Evolutionary conservation across 2,888 invertebrate genomes (phyloP).

Genomic region (Melinopterus prodromus): DNA sequence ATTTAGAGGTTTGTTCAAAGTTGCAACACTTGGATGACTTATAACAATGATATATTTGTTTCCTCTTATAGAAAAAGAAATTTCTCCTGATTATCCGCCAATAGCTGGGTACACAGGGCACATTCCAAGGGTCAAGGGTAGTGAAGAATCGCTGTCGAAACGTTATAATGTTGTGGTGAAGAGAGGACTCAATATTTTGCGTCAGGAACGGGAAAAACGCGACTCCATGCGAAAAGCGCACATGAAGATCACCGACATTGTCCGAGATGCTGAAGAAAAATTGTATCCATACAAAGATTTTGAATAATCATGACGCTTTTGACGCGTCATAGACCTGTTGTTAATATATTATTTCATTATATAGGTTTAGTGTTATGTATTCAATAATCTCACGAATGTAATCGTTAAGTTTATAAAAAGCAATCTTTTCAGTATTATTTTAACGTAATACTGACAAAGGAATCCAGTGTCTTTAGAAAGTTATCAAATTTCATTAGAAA

Average conservation of each 20-base stretch:
- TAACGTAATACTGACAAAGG: not conserved
- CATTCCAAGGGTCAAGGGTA: conserved; percentile 73
- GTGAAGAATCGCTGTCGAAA: conserved; percentile 73
- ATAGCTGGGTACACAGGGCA: conserved; percentile 79
- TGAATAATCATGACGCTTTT: conserved; percentile 7
- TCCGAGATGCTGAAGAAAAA: conserved; percentile 41
- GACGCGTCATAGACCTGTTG: not conserved
- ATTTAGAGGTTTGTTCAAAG: conserved; percentile 37
- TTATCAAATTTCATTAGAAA: not conserved
- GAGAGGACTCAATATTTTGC: conserved; percentile 68
- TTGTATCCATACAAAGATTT: conserved; percentile 38
- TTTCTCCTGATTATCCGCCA: conserved; percentile 73
- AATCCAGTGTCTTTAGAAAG: not conserved
- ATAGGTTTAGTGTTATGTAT: conserved; percentile 4
- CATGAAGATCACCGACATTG: conserved; percentile 44
- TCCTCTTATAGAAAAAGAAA: conserved; percentile 65
- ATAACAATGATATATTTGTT: conserved; percentile 18
- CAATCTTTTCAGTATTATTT: not conserved
- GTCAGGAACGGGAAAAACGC: conserved; percentile 65
- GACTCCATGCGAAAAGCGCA: conserved; percentile 43
- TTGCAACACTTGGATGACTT: not conserved
- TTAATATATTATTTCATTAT: not conserved
- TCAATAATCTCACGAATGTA: not conserved
- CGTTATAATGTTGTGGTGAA: conserved; percentile 73
- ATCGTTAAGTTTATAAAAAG: not conserved